Evolutionary conservation across 2,113 vertebrate genomes (phyloP).

Genomic region (Psettodes erumei): DNA sequence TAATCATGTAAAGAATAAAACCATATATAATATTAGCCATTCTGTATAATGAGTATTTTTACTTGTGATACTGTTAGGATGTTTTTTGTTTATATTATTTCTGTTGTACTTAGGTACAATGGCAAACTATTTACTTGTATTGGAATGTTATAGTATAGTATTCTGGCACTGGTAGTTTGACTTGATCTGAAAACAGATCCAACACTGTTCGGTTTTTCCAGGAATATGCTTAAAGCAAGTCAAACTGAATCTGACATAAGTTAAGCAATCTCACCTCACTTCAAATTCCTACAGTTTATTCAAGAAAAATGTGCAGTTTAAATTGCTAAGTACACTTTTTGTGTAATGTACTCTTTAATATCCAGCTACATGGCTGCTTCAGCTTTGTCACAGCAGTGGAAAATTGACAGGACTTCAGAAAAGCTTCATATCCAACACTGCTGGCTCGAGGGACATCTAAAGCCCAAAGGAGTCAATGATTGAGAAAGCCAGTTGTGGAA

Average conservation of each 20-base stretch:
- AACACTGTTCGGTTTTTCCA: background rate
- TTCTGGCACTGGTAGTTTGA: background rate
- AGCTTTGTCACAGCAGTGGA: slow-evolving; percentile 24
- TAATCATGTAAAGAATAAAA: background rate
- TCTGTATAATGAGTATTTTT: background rate
- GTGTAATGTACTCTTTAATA: slow-evolving; percentile 26
- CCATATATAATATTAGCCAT: background rate
- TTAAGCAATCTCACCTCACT: no score
- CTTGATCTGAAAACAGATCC: background rate
- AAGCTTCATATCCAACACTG: slow-evolving; percentile 54
- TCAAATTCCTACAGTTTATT: background rate
- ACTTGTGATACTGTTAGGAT: background rate
- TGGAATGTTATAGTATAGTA: background rate
- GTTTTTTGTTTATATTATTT: background rate
- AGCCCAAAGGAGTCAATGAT: slow-evolving; percentile 48
- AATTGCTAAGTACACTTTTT: slow-evolving; percentile 24
- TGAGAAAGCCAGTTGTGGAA: slow-evolving; percentile 57
- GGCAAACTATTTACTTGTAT: background rate
- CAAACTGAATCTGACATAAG: background rate
- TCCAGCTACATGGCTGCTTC: slow-evolving; percentile 33
- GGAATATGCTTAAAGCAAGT: background rate
- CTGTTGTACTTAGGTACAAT: background rate
- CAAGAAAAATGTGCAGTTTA: slow-evolving; percentile 18
- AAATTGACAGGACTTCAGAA: slow-evolving; percentile 47
- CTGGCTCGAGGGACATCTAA: slow-evolving; percentile 49